phyloP scores from a whole-genome alignment of 2,888 invertebrate genomes.

The Drosophila paramelanica region DNA sequence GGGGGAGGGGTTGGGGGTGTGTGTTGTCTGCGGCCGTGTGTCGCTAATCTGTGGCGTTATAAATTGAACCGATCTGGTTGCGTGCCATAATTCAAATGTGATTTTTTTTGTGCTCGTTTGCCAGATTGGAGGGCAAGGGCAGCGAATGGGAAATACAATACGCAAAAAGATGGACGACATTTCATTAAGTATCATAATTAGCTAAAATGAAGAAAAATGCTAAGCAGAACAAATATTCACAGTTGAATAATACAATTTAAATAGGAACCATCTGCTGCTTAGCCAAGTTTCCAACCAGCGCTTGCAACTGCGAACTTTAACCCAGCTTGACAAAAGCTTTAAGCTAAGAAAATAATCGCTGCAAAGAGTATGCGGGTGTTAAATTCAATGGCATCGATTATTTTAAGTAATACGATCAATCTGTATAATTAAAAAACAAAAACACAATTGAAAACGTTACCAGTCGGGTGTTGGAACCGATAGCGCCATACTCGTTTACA shows the following conservation, averaged over 20 bases:
- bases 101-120: constrained; percentile 10
- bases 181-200: constrained; percentile 30
- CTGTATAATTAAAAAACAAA: too few species aligned
- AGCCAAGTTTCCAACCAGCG: constrained; percentile 10
- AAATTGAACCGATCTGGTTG: constrained; percentile 64
- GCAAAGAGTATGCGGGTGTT: too few species aligned
- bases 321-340: not conserved
- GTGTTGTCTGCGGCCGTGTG: constrained; percentile 43
- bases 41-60: constrained; percentile 46
- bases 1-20: not conserved
- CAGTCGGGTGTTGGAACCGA: too few species aligned
- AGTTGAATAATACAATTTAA: too few species aligned
- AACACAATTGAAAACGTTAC: too few species aligned
- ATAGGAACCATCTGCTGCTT: not conserved
- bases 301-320: not conserved
- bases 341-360: not conserved
- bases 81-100: constrained; percentile 39
- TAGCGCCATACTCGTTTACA: too few species aligned
- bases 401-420: too few species aligned
- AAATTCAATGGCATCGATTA: too few species aligned
- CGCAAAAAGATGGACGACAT: constrained; percentile 9
- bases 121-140: constrained; percentile 42
- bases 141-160: constrained; percentile 17
- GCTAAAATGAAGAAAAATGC: not conserved
- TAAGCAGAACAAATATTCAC: too few species aligned